A percentile compares a stretch with the other conserved stretches of the same genome.
These are phyloP conservation scores for Vidua chalybeata DNA, from an alignment of 2,113 vertebrate species.

Conservation along the genomic window DNA sequence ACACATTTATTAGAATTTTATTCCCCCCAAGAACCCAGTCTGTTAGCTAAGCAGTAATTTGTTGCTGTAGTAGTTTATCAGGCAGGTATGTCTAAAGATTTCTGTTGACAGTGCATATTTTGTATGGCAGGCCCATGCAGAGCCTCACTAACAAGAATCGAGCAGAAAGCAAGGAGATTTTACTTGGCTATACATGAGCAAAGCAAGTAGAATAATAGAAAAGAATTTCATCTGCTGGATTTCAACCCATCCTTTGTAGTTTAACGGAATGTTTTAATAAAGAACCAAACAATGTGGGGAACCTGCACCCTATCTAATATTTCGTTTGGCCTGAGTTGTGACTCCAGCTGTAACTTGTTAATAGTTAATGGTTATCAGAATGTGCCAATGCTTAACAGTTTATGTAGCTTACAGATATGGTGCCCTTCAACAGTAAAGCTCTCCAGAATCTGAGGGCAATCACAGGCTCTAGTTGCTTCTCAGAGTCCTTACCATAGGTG, in stretches of 20 bases:
- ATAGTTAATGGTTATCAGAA: background rate
- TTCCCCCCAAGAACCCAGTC: background rate
- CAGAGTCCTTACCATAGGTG: background rate
- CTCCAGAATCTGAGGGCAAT: background rate
- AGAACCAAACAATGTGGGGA: background rate
- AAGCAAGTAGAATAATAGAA: background rate
- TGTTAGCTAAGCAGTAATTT: background rate
- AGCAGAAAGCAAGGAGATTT: background rate
- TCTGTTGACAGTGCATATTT: background rate
- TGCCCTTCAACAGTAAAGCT: background rate
- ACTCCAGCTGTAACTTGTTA: background rate
- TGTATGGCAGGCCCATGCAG: background rate
- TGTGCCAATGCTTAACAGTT: background rate
- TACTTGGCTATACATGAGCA: background rate
- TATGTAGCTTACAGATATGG: background rate
- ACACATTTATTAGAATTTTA: background rate
- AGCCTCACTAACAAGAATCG: accelerated
- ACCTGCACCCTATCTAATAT: background rate
- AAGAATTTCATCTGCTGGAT: background rate
- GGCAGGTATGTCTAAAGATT: background rate
- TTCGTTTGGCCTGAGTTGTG: background rate
- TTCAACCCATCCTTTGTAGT: background rate
- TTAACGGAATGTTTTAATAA: background rate
- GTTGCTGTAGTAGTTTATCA: background rate
- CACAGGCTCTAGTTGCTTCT: background rate